Conservation (phyloP, 1,140 invertebrate species). For the Saxidomus purpurata region DNA sequence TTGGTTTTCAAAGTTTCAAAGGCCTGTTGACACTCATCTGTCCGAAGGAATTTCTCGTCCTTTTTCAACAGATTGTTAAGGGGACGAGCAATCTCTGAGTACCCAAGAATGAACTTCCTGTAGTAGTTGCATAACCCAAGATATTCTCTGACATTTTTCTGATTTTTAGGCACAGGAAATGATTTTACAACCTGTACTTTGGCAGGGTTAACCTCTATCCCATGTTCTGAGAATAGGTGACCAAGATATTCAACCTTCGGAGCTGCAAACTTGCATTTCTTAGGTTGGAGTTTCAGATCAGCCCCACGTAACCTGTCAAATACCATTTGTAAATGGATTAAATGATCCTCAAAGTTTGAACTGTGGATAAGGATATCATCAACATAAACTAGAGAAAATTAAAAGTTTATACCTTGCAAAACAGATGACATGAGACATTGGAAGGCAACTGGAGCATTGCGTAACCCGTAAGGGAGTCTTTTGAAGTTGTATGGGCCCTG, state of each 20-base stretch:
- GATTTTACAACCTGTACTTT: conserved; percentile 1
- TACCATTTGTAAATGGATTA: conserved; percentile 24
- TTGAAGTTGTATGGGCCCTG: conserved; percentile 55
- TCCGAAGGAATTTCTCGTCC: conserved; percentile 23
- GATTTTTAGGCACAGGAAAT: conserved; percentile 8
- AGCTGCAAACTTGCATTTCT: too few species aligned
- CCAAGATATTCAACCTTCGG: conserved; percentile 69
- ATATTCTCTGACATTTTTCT: conserved; percentile 1
- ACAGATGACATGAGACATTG: conserved; percentile 60
- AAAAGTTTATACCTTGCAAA: conserved; percentile 46
- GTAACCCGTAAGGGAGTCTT: conserved; percentile 55
- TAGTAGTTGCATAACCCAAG: conserved; percentile 33
- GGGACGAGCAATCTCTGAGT: conserved; percentile 56
- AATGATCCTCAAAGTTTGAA: conserved; percentile 21
- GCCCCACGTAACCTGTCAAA: conserved; percentile 26
- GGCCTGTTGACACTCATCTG: background rate
- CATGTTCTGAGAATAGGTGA: conserved; percentile 65
- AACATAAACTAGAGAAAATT: conserved; percentile 67
- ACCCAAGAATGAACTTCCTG: conserved; percentile 47
- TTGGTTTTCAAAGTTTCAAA: conserved; percentile 56
- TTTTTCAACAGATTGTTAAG: conserved; percentile 59
- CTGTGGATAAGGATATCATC: too few species aligned
- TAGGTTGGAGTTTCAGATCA: conserved; percentile 5
- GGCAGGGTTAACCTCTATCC: conserved; percentile 58
- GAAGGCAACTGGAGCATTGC: conserved; percentile 60